A percentile compares a stretch with the other conserved stretches of the same genome.
These are phyloP conservation scores for Allygus modestus DNA, from an alignment of 2,888 invertebrate genomes.

Conservation along the genomic window DNA sequence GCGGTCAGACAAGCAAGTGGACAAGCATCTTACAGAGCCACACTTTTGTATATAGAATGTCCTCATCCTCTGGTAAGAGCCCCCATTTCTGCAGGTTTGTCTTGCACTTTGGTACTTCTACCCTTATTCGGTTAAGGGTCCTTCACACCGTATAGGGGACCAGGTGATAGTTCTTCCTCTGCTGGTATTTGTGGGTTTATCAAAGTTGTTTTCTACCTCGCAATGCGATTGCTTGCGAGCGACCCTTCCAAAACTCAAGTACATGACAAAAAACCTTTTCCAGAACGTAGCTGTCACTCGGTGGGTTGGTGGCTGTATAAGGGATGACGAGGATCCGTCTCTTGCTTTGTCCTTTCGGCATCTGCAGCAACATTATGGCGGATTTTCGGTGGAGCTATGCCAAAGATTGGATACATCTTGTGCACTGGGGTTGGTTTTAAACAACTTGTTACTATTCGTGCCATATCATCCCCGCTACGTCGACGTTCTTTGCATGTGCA, in stretches of 20 bases:
- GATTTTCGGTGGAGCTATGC: constrained; percentile 56
- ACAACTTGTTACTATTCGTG: constrained; percentile 62
- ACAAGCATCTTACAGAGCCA: neutral
- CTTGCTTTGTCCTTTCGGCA: constrained; percentile 52
- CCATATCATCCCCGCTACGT: constrained; percentile 61
- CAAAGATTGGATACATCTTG: constrained; percentile 58
- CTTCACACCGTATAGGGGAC: constrained; percentile 35
- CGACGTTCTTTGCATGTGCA: constrained; percentile 62
- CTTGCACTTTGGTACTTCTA: constrained; percentile 40
- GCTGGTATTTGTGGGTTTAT: neutral
- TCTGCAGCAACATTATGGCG: constrained; percentile 59
- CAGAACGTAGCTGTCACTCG: neutral
- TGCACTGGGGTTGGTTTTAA: constrained; percentile 63
- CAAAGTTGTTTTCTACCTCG: neutral
- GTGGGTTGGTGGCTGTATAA: constrained; percentile 11
- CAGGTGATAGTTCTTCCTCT: neutral
- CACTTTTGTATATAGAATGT: neutral
- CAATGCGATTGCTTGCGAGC: neutral
- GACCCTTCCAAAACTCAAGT: neutral
- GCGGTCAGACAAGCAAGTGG: neutral
- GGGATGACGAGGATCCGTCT: constrained; percentile 31
- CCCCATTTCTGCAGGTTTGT: constrained; percentile 50
- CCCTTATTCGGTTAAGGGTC: constrained; percentile 55
- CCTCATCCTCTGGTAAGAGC: neutral
- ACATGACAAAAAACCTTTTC: neutral